These are phyloP conservation scores for Empis stercorea DNA, from an alignment of 2,888 invertebrate species.

Conservation along the genomic window DNA sequence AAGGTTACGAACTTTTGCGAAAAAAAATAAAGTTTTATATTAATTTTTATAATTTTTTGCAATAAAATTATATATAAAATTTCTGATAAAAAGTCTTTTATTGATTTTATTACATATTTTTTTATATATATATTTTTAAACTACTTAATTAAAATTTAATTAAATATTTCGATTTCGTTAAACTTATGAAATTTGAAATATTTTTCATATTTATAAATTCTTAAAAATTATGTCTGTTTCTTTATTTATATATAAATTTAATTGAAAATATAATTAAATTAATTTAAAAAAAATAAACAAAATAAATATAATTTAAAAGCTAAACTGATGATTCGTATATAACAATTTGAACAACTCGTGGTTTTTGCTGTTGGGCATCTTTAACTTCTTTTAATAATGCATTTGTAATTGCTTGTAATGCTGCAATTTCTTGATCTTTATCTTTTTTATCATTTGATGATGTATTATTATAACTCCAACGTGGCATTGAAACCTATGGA, in stretches of 20 bases:
- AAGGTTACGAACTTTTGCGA: too few relatives aligned
- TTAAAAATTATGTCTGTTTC: background rate
- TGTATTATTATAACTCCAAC: constrained; percentile 37
- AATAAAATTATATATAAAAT: too few relatives aligned
- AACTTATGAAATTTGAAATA: background rate
- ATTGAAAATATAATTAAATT: background rate
- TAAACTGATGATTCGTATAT: constrained; percentile 82
- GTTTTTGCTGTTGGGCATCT: constrained; percentile 39
- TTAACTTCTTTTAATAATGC: constrained; percentile 60
- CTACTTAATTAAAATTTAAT: too few relatives aligned
- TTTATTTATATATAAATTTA: constrained; percentile 2
- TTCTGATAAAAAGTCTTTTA: background rate
- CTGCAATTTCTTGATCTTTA: constrained; percentile 64
- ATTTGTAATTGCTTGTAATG: constrained; percentile 34
- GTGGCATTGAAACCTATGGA: constrained; percentile 58
- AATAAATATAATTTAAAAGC: background rate
- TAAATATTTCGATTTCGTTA: background rate
- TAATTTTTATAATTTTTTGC: too few relatives aligned
- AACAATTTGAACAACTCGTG: constrained; percentile 62
- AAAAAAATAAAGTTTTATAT: too few relatives aligned
- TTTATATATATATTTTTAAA: too few relatives aligned
- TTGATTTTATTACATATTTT: background rate
- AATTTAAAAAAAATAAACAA: background rate
- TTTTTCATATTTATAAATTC: too few relatives aligned
- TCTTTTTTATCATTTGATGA: constrained; percentile 41